Conservation (phyloP, 2,888 invertebrate genomes). For the Notocelia uddmanniana region DNA sequence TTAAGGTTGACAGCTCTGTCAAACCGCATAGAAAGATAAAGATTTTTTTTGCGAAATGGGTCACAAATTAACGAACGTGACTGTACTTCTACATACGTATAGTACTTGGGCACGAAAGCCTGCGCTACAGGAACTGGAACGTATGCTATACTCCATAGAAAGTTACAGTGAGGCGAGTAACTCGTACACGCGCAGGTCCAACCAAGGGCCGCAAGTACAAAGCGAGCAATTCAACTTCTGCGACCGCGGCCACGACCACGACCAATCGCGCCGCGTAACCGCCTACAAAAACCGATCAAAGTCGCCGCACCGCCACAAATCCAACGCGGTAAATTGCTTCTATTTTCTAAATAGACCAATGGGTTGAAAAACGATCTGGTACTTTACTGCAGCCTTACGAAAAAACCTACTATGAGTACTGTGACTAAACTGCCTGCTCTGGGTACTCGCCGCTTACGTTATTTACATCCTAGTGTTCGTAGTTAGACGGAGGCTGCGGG, state of each 20-base stretch:
- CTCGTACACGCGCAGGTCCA: neutral
- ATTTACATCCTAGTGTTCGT: slow-evolving; percentile 20
- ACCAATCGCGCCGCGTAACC: slow-evolving; percentile 69
- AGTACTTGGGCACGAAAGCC: no score
- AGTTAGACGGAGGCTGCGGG: slow-evolving; percentile 8
- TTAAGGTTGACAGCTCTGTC: no score
- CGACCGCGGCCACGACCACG: slow-evolving; percentile 54
- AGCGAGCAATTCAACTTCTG: slow-evolving; percentile 59
- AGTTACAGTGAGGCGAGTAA: slow-evolving; percentile 3
- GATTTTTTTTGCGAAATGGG: no score
- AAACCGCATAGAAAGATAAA: no score
- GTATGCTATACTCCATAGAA: neutral
- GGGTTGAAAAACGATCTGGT: slow-evolving; percentile 65
- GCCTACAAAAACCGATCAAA: slow-evolving; percentile 81
- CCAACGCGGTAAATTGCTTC: slow-evolving; percentile 81
- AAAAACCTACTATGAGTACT: slow-evolving; percentile 27
- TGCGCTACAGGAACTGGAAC: neutral
- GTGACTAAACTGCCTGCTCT: slow-evolving; percentile 37
- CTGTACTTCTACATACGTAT: no score
- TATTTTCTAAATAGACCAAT: slow-evolving; percentile 77
- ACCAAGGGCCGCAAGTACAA: slow-evolving; percentile 29
- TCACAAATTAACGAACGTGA: no score
- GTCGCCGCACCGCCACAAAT: slow-evolving; percentile 72
- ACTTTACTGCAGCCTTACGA: slow-evolving; percentile 52
- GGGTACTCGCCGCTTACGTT: slow-evolving; percentile 29